Evolutionary conservation across 2,797 vertebrate species (phyloP).

Genomic region (Vipera latastei): DNA sequence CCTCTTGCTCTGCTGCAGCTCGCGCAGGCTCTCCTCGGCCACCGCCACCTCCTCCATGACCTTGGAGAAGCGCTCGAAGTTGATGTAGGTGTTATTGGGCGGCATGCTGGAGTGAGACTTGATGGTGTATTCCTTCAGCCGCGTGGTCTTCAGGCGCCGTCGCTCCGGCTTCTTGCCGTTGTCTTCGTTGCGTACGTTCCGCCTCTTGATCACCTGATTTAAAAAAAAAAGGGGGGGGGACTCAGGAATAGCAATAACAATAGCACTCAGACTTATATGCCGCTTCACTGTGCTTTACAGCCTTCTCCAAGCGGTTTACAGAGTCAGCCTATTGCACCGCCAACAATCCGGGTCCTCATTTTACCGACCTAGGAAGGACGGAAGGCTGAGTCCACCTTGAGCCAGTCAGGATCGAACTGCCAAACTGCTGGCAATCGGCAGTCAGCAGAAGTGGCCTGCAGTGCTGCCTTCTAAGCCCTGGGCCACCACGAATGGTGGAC

Average conservation of each 20-base stretch:
- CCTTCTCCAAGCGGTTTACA: too few relatives aligned
- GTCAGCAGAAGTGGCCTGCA: too few relatives aligned
- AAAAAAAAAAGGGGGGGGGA: neutral
- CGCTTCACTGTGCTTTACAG: too few relatives aligned
- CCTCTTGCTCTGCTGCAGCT: constrained; percentile 86
- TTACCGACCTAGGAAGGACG: too few relatives aligned
- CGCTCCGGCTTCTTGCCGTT: constrained; percentile 85
- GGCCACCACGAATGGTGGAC: too few relatives aligned
- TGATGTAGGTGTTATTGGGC: constrained; percentile 97
- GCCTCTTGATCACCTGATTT: constrained; percentile 88
- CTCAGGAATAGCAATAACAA: neutral
- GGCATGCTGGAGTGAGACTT: constrained; percentile 99
- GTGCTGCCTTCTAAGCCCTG: too few relatives aligned
- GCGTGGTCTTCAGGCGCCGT: constrained; percentile 91
- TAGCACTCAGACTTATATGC: too few relatives aligned
- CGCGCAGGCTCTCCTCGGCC: constrained; percentile 86
- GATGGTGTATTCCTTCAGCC: constrained; percentile 98
- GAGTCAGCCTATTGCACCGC: too few relatives aligned
- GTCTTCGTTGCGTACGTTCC: constrained; percentile 90
- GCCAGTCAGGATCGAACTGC: too few relatives aligned
- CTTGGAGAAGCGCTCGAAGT: constrained; percentile 96
- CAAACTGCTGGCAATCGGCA: too few relatives aligned
- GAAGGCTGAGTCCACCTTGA: too few relatives aligned
- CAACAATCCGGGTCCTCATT: too few relatives aligned
- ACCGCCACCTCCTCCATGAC: constrained; percentile 91